These are phyloP conservation scores for Bagarius yarrelli DNA, from an alignment of 2,113 vertebrate species.

Conservation along the genomic window DNA sequence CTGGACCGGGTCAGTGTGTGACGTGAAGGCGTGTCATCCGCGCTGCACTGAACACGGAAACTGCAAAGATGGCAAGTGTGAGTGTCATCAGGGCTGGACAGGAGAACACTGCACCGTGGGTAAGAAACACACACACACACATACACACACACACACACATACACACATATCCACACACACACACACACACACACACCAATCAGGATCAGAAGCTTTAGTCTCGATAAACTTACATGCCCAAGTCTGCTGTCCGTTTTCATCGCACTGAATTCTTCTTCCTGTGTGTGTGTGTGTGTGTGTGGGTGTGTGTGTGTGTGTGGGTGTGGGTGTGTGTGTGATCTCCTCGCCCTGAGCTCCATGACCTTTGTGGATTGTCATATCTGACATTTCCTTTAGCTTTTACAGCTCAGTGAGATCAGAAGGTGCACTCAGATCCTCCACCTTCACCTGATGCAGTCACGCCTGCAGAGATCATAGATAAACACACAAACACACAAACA, in stretches of 20 bases:
- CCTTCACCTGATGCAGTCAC: background rate
- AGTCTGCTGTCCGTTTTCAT: background rate
- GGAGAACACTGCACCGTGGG: conserved; percentile 98
- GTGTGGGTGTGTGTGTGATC: background rate
- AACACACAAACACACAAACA: background rate
- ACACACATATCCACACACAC: conserved; percentile 11
- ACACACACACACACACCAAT: conserved; percentile 15
- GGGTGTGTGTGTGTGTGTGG: conserved; percentile 16
- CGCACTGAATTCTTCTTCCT: background rate
- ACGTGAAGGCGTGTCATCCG: conserved; percentile 90
- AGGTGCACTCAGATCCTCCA: background rate
- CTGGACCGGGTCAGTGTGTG: conserved; percentile 88
- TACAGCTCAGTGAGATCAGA: conserved; percentile 4
- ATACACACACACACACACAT: background rate
- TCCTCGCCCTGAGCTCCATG: conserved; percentile 10
- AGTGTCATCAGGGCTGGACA: conserved; percentile 97
- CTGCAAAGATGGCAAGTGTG: conserved; percentile 95
- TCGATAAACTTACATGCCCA: no score
- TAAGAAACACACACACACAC: conserved; percentile 66
- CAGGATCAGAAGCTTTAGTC: background rate
- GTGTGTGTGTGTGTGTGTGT: conserved; percentile 11
- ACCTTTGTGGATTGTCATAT: conserved; percentile 42
- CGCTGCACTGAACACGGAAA: conserved; percentile 92
- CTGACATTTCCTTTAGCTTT: conserved; percentile 38
- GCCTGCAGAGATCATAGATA: background rate